Conservation (phyloP, 2,797 vertebrate species). For the Phoeniculus purpureus region DNA sequence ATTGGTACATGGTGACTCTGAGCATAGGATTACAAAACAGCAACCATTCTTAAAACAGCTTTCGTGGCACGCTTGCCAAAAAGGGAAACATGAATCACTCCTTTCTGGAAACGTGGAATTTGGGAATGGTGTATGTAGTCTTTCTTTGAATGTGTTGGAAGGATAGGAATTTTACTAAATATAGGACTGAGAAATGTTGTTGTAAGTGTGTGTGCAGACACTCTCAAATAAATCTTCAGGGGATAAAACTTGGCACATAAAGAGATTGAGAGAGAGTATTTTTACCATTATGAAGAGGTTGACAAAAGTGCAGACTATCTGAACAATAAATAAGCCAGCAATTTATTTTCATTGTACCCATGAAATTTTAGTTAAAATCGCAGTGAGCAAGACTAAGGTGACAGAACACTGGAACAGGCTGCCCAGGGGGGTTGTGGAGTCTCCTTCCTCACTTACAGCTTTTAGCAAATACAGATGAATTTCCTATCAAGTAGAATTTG, state of each 20-base stretch:
- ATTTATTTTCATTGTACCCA: background rate
- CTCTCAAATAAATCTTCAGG: background rate
- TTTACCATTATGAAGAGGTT: background rate
- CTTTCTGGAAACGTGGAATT: constrained; percentile 42
- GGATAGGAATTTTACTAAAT: constrained; percentile 34
- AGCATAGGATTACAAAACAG: constrained; percentile 1
- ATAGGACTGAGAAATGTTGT: constrained; percentile 1
- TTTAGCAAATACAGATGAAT: background rate
- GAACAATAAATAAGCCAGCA: background rate
- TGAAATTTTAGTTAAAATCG: background rate
- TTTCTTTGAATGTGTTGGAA: constrained; percentile 13
- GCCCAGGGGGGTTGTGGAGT: too few relatives aligned
- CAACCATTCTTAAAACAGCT: constrained; percentile 50
- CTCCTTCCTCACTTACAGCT: background rate
- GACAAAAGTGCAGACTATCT: background rate
- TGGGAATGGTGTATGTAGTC: background rate
- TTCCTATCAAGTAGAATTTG: background rate
- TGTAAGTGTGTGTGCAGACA: background rate
- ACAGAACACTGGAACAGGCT: too few relatives aligned
- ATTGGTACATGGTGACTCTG: background rate
- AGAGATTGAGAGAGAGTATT: background rate
- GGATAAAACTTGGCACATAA: background rate
- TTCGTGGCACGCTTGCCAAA: background rate
- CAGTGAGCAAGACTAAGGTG: background rate
- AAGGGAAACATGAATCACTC: constrained; percentile 32